Evolutionary conservation across 2,888 invertebrate genomes (phyloP), one percentile per base, ranked within the genome.

Genomic region (Xanthia icteritia): DNA sequence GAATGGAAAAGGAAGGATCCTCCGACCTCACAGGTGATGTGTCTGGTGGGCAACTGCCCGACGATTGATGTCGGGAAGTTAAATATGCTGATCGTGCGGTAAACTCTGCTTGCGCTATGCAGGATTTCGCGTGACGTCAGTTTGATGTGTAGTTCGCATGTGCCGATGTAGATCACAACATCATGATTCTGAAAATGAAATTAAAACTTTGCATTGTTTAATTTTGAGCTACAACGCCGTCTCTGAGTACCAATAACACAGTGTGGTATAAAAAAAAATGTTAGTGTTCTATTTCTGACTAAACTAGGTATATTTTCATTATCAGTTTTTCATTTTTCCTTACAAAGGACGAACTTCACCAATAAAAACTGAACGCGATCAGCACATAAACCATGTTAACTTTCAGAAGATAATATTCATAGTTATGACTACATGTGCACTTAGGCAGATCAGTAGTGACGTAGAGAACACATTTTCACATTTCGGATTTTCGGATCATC

Each of bases 401-500:
- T 85, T 83, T 61, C 17, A 42, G 72, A 42, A 78, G 80, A 87
- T 88, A 87, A 85, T 88, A 84, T 87, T 87, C 76, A 61, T 74
- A 82, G 83, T 85, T 86, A 80, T 74, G 54, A 79, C 68, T 86
- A 63, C 58, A 72, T 81, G 69, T 66, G 65, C 56, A 67, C 61
- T 73, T 42, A 23, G 17, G 56, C 15, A 17, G 31, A 31, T 23
- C 8, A 56, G 13, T 69, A 74, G 68, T 45, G 76, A 69, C 31
- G 70, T 51, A 27, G 1, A 15, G 6, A 20, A 56, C 17, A 20
- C 8, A 1, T n/a, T n/a, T n/a, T n/a, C n/a, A n/a, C n/a, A 31
- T 23, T n/a, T 13, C 8, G 23, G 11, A n/a, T n/a, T 31, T 31
- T 45, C 13, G 4, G 8, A n/a, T n/a, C n/a, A n/a, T n/a, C n/a